Conservation (phyloP, 2,888 invertebrate genomes). For the Lacanobia wlatinum region DNA sequence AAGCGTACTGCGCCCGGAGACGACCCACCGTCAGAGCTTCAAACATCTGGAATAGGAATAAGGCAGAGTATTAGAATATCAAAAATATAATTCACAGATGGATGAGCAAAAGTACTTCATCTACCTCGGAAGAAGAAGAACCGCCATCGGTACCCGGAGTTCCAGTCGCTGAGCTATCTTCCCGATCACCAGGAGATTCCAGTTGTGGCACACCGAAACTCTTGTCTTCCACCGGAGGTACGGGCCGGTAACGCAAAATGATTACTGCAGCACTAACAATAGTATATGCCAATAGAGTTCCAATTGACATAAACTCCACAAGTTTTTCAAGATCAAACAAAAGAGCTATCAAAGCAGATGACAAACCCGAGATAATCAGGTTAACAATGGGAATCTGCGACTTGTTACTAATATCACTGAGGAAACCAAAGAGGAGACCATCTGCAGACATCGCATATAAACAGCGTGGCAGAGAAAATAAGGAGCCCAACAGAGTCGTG, state of each 20-base stretch:
- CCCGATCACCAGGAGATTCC: slow-evolving; percentile 90
- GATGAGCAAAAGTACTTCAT: neutral
- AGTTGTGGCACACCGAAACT: slow-evolving; percentile 86
- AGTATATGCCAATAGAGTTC: slow-evolving; percentile 96
- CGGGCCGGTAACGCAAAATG: slow-evolving; percentile 94
- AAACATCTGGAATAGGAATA: slow-evolving; percentile 84
- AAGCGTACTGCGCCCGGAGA: slow-evolving; percentile 93
- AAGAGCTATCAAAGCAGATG: slow-evolving; percentile 95
- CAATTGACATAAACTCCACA: slow-evolving; percentile 98
- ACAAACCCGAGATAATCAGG: slow-evolving; percentile 94
- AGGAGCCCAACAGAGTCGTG: slow-evolving; percentile 95
- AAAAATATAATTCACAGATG: neutral
- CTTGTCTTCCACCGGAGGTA: slow-evolving; percentile 87
- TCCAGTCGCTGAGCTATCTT: slow-evolving; percentile 92
- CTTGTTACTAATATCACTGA: slow-evolving; percentile 94
- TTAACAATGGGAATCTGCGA: slow-evolving; percentile 96
- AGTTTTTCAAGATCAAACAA: slow-evolving; percentile 97
- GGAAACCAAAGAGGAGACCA: slow-evolving; percentile 95
- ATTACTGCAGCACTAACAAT: slow-evolving; percentile 98
- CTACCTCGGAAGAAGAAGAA: slow-evolving; percentile 90
- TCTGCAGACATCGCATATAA: slow-evolving; percentile 98
- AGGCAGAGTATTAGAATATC: neutral
- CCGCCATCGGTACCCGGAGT: slow-evolving; percentile 91
- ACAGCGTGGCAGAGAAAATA: slow-evolving; percentile 96
- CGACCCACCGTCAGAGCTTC: slow-evolving; percentile 93